Percentiles rank a stretch among this genome's conserved stretches.
Evolutionary conservation across 2,797 vertebrate genomes (phyloP).

Genomic region (Buphagus erythrorhynchus): DNA sequence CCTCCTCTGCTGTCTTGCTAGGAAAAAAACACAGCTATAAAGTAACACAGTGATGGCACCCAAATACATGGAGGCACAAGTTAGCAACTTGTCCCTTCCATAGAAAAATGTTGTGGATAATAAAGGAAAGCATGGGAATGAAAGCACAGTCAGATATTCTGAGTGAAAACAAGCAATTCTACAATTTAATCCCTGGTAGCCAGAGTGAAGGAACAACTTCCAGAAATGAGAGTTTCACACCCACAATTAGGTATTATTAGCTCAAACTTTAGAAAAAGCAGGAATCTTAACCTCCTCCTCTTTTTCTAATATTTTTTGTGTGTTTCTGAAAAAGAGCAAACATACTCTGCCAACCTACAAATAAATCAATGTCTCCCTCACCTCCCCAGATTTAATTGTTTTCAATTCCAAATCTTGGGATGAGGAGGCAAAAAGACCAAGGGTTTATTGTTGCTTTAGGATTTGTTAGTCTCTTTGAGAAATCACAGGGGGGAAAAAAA

Average conservation of each 20-base stretch:
- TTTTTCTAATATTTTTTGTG: neutral
- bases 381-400: neutral
- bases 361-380: neutral
- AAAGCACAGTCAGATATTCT: neutral
- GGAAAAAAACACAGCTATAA: neutral
- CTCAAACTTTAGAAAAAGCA: neutral
- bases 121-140: neutral
- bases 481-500: neutral
- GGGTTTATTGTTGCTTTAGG: neutral
- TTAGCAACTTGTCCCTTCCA: neutral
- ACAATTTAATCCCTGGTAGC: neutral
- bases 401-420: neutral
- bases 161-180: neutral
- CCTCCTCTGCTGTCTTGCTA: neutral
- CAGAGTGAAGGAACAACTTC: neutral
- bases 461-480: neutral
- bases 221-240: neutral
- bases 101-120: neutral
- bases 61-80: neutral
- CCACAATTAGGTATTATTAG: neutral
- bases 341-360: neutral
- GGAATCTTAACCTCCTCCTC: neutral
- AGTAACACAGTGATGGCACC: neutral
- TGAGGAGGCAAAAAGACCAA: neutral
- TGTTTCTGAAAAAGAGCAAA: neutral